phyloP scores from a whole-genome alignment of 2,888 invertebrate genomes.

The Oxystoma pomonae region DNA sequence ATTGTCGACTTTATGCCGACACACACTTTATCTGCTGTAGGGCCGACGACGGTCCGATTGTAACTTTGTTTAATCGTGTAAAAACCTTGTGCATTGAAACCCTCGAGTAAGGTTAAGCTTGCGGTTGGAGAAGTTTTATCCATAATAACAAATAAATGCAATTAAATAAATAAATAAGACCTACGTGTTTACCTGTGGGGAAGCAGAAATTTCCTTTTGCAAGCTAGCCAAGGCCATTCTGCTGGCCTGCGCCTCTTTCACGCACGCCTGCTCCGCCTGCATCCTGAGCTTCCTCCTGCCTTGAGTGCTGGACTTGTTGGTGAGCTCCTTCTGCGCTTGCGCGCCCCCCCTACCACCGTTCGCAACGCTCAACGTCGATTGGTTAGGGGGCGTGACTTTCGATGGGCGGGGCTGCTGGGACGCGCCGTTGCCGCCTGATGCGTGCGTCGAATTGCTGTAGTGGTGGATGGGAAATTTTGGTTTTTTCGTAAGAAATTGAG shows the following conservation, averaged over 20 bases:
- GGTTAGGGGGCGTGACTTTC: neutral
- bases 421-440: neutral
- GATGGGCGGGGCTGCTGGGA: neutral
- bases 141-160: too few relatives aligned
- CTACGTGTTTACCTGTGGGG: slow-evolving; percentile 40
- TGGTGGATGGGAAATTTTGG: slow-evolving; percentile 44
- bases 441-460: neutral
- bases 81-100: too few relatives aligned
- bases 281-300: slow-evolving; percentile 39
- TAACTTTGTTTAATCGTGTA: too few relatives aligned
- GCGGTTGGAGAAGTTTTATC: too few relatives aligned
- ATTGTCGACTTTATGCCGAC: too few relatives aligned
- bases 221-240: slow-evolving; percentile 47
- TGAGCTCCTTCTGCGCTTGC: neutral
- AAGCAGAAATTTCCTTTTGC: slow-evolving; percentile 45
- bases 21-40: too few relatives aligned
- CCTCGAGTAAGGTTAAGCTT: too few relatives aligned
- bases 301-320: neutral
- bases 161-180: neutral
- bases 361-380: neutral
- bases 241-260: slow-evolving; percentile 47
- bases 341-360: slow-evolving; percentile 27
- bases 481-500: slow-evolving; percentile 44
- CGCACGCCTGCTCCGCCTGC: slow-evolving; percentile 45
- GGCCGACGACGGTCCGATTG: too few relatives aligned